Percentiles rank a stretch among this genome's conserved stretches.
Conservation (phyloP, 2,797 vertebrate species). For the Scolopax bukidnonensis region DNA sequence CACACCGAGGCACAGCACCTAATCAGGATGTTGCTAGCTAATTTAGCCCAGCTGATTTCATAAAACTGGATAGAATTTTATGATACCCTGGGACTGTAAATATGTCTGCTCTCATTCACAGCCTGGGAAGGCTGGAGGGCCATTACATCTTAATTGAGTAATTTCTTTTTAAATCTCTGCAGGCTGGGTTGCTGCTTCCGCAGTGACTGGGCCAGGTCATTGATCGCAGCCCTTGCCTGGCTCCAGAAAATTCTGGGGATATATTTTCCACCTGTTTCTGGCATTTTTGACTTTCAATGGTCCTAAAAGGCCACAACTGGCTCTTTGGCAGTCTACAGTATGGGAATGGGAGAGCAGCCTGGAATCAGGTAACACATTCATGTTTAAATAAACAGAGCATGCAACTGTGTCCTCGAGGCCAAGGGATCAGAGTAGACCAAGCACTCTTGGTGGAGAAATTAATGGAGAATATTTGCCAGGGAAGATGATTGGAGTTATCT, state of each 20-base stretch:
- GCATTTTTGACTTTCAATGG: not conserved
- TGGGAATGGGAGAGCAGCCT: not conserved
- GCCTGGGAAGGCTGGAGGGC: constrained; percentile 44
- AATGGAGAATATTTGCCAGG: not conserved
- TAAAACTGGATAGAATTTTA: constrained; percentile 68
- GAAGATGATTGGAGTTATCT: not conserved
- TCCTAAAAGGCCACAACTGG: not conserved
- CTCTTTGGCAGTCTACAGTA: not conserved
- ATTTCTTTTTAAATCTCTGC: constrained; percentile 70
- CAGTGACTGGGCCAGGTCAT: not conserved
- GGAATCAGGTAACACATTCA: not conserved
- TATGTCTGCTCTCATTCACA: constrained; percentile 65
- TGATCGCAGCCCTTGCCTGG: constrained; percentile 13
- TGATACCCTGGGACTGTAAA: constrained; percentile 55
- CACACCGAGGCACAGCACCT: not conserved
- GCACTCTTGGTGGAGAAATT: not conserved
- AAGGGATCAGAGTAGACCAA: accelerated
- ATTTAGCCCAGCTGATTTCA: constrained; percentile 57
- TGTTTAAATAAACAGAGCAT: not conserved
- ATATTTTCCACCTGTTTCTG: not conserved
- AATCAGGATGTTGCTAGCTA: constrained; percentile 50
- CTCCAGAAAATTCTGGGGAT: constrained; percentile 20
- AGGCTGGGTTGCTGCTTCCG: constrained; percentile 21
- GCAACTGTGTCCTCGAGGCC: accelerated
- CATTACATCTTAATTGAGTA: constrained; percentile 70